Evolutionary conservation across 1,140 invertebrate genomes (phyloP).

Genomic region (Drosophila prosaltans): DNA sequence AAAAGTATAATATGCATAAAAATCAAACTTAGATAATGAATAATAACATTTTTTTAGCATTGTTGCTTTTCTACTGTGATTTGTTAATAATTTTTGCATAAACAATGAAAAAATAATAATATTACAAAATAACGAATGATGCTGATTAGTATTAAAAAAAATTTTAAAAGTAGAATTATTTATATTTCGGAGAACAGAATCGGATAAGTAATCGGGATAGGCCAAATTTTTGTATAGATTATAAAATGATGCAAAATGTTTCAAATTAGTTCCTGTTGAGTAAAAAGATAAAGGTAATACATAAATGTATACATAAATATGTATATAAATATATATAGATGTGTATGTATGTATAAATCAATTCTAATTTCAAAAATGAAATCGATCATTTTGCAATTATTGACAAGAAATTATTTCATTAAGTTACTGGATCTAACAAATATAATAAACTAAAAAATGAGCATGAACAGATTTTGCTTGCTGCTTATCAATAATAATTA

Average conservation of each 20-base stretch:
- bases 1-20: slow-evolving; percentile 21
- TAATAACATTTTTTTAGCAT: slow-evolving; percentile 58
- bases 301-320: background rate
- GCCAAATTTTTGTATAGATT: slow-evolving; percentile 75
- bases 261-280: slow-evolving; percentile 70
- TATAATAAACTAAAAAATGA: slow-evolving; percentile 14
- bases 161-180: slow-evolving; percentile 30
- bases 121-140: slow-evolving; percentile 33
- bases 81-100: slow-evolving; percentile 73
- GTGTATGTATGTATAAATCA: slow-evolving; percentile 12
- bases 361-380: background rate
- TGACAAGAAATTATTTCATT: slow-evolving; percentile 30
- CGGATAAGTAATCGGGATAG: slow-evolving; percentile 52
- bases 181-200: slow-evolving; percentile 39
- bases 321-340: no score
- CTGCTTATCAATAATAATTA: slow-evolving; percentile 3
- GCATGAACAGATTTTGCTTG: background rate
- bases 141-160: slow-evolving; percentile 53
- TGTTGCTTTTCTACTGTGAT: slow-evolving; percentile 79
- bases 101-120: slow-evolving; percentile 48
- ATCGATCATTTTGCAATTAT: background rate
- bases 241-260: slow-evolving; percentile 39
- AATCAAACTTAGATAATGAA: slow-evolving; percentile 24
- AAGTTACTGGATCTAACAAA: slow-evolving; percentile 23
- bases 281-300: slow-evolving; percentile 56